Evolutionary conservation across 2,888 invertebrate species (phyloP).

Genomic region (Caprella mutica): DNA sequence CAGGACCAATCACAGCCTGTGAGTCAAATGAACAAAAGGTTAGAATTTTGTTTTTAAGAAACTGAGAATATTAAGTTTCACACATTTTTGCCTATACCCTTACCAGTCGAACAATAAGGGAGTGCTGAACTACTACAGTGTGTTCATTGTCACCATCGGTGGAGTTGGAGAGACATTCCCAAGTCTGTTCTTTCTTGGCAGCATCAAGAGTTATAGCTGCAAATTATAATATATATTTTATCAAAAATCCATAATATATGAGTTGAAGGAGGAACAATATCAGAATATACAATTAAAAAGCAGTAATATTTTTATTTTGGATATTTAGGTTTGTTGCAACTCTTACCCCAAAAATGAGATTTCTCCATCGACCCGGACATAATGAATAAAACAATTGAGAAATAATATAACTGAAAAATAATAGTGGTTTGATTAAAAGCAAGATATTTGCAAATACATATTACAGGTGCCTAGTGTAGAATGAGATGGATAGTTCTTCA

Average conservation of each 20-base stretch:
- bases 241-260: not conserved
- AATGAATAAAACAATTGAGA: no score
- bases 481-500: no score
- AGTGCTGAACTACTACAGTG: slow-evolving; percentile 23
- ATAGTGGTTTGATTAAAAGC: no score
- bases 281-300: not conserved
- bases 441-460: no score
- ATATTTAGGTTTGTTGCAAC: not conserved
- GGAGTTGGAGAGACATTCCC: slow-evolving; percentile 24
- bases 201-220: slow-evolving; percentile 24
- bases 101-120: slow-evolving; percentile 26
- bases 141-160: slow-evolving; percentile 24
- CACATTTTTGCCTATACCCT: no score
- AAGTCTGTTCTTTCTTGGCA: slow-evolving; percentile 22
- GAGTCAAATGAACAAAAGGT: not conserved
- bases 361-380: slow-evolving; percentile 36
- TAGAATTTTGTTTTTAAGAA: not conserved
- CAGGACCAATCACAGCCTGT: slow-evolving; percentile 27
- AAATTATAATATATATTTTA: not conserved
- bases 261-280: not conserved
- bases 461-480: no score
- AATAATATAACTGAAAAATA: no score
- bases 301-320: not conserved
- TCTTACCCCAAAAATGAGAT: slow-evolving; percentile 27
- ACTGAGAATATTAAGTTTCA: not conserved